These are phyloP conservation scores for Littorina saxatilis DNA, from an alignment of 1,140 invertebrate genomes.

Conservation along the genomic window DNA sequence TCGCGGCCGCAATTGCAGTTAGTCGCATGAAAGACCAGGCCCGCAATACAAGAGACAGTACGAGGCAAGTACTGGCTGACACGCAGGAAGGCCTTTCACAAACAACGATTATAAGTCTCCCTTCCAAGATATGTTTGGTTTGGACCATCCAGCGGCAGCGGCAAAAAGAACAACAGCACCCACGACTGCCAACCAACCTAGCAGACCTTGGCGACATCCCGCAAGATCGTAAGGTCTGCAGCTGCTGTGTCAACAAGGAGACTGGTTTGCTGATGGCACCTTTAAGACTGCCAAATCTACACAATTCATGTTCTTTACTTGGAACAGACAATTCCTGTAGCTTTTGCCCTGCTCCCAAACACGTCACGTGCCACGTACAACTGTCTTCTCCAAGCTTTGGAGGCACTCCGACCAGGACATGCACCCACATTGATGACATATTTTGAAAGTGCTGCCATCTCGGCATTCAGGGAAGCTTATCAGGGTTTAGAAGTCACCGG, in stretches of 20 bases:
- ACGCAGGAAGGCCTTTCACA: not conserved
- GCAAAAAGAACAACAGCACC: not conserved
- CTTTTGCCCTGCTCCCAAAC: conserved; percentile 20
- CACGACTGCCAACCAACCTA: not conserved
- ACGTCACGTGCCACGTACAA: not conserved
- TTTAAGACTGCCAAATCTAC: not conserved
- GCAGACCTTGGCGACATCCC: not conserved
- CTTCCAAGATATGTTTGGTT: not conserved
- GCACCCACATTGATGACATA: too few relatives aligned
- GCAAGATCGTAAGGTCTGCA: not conserved
- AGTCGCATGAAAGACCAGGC: not conserved
- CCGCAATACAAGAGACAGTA: conserved; percentile 1
- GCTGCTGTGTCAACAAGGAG: not conserved
- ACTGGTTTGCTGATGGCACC: not conserved
- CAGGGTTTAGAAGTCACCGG: too few relatives aligned
- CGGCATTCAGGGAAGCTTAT: too few relatives aligned
- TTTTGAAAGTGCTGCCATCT: too few relatives aligned
- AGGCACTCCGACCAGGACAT: too few relatives aligned
- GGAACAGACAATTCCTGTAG: conserved; percentile 12
- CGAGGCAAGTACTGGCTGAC: not conserved
- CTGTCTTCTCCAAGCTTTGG: not conserved
- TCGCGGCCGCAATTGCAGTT: not conserved
- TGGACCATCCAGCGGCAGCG: not conserved
- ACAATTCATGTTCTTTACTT: conserved; percentile 1
- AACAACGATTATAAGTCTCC: not conserved